Evolutionary conservation across 2,888 invertebrate species (phyloP).

Genomic region (Andrena hattorfiana): DNA sequence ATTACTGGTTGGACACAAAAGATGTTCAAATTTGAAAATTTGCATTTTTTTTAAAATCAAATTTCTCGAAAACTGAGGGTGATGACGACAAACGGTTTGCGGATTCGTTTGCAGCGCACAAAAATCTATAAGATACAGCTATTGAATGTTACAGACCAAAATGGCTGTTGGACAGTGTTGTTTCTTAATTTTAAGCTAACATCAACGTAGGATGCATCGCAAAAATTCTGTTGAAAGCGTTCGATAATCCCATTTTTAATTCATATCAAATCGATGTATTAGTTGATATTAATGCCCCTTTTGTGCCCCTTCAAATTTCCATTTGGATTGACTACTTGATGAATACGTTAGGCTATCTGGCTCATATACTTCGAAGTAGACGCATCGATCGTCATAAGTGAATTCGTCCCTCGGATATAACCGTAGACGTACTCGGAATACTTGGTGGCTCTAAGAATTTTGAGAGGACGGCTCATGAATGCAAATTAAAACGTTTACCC

Average conservation of each 20-base stretch:
- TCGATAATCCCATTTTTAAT: neutral
- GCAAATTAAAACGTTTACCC: conserved; percentile 82
- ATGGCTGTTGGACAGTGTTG: too few species aligned
- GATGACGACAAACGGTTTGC: too few species aligned
- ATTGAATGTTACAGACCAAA: neutral
- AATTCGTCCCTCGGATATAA: conserved; percentile 76
- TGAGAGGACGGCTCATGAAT: conserved; percentile 81
- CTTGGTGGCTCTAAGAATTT: conserved; percentile 79
- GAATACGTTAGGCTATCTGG: conserved; percentile 33
- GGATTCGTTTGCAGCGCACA: too few species aligned
- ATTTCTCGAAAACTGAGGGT: too few species aligned
- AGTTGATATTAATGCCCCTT: neutral
- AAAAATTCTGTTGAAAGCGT: neutral
- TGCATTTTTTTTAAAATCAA: too few species aligned
- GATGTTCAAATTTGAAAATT: too few species aligned
- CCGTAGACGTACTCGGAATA: conserved; percentile 77
- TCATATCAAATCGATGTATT: conserved; percentile 9
- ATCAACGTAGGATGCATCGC: neutral
- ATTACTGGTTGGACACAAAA: too few species aligned
- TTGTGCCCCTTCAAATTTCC: neutral
- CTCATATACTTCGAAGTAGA: conserved; percentile 51
- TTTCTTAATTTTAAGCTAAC: neutral
- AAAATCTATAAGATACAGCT: too few species aligned
- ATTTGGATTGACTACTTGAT: conserved; percentile 14
- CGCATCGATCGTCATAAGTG: conserved; percentile 80